phyloP scores from a whole-genome alignment of 2,888 invertebrate genomes.

The Xanthia togata region DNA sequence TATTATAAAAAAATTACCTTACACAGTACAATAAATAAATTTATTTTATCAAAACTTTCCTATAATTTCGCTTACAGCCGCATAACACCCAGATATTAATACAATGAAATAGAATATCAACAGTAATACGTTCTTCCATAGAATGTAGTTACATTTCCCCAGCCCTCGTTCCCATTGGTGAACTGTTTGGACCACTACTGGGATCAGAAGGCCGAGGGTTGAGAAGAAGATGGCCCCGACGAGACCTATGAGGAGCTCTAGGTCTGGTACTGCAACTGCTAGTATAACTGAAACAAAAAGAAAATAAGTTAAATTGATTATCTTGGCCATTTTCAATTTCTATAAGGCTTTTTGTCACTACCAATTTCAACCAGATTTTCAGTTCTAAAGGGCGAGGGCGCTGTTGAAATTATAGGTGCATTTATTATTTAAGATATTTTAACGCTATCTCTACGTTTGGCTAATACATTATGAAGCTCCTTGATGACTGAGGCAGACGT shows the following conservation, averaged over 20 bases:
- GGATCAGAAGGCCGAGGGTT: conserved; percentile 93
- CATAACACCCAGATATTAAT: conserved; percentile 82
- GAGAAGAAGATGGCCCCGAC: conserved; percentile 95
- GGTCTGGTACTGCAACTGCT: conserved; percentile 94
- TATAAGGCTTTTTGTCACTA: neutral
- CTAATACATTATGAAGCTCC: neutral
- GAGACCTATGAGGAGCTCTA: conserved; percentile 96
- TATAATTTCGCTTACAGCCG: conserved; percentile 77
- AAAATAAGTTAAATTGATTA: neutral
- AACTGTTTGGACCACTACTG: conserved; percentile 93
- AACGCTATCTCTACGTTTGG: neutral
- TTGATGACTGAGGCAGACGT: neutral
- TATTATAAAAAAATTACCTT: conserved; percentile 15
- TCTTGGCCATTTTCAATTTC: neutral
- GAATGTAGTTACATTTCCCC: conserved; percentile 91
- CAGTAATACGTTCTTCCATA: conserved; percentile 91
- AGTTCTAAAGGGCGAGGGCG: neutral
- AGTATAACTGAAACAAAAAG: conserved; percentile 91
- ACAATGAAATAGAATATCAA: conserved; percentile 80
- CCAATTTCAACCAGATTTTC: neutral
- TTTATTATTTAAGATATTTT: neutral
- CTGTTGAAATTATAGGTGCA: neutral
- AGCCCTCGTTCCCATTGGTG: conserved; percentile 92
- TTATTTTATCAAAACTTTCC: conserved; percentile 60
- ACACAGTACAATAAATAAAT: conserved; percentile 24